Conservation (phyloP, 2,888 invertebrate genomes). For the Pherbina coryleti region DNA sequence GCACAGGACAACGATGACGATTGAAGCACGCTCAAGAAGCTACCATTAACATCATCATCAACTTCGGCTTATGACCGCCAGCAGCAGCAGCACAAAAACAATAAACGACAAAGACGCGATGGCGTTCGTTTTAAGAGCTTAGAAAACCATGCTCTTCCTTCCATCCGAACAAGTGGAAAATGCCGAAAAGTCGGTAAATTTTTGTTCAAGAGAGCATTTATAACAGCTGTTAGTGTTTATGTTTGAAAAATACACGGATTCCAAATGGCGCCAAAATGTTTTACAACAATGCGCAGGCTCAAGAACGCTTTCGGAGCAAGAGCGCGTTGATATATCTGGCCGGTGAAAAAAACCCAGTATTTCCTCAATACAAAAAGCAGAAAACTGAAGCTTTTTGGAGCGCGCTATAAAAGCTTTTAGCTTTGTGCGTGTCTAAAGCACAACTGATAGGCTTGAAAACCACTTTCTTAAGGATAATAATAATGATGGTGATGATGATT, state of each 20-base stretch:
- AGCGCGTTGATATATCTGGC: not conserved
- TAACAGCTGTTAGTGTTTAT: conserved; percentile 27
- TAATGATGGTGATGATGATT: conserved; percentile 15
- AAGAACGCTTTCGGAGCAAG: not conserved
- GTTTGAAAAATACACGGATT: not conserved
- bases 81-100: not conserved
- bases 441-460: not conserved
- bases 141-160: not conserved
- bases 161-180: not conserved
- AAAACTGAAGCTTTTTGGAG: not conserved
- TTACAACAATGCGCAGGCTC: conserved; percentile 2
- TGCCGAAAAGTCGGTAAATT: not conserved
- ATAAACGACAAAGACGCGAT: not conserved
- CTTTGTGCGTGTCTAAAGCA: not conserved
- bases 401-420: not conserved
- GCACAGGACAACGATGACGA: not conserved
- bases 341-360: not conserved
- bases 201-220: not conserved
- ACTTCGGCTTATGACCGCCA: conserved; percentile 14
- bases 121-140: not conserved
- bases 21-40: conserved; percentile 20
- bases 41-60: conserved; percentile 28
- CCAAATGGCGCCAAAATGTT: conserved; percentile 29
- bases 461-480: conserved; percentile 20
- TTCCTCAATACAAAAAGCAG: not conserved